Evolutionary conservation across 2,888 invertebrate genomes (phyloP).

Genomic region (Sialis lutaria): DNA sequence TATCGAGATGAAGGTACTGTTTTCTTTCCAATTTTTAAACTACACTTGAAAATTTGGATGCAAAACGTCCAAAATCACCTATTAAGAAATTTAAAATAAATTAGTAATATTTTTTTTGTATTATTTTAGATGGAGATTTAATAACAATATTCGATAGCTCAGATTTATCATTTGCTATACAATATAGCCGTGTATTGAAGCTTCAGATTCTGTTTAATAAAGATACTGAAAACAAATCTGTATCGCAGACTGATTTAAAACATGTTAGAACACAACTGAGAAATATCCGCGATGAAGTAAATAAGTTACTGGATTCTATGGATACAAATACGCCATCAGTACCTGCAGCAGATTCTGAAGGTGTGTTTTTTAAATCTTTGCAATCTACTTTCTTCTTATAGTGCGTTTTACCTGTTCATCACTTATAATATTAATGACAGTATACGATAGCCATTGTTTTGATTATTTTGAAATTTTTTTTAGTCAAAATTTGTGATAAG

Average conservation of each 20-base stretch:
- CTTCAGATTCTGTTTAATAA: slow-evolving; percentile 34
- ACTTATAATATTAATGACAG: too few relatives aligned
- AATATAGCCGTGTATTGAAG: slow-evolving; percentile 44
- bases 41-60: too few relatives aligned
- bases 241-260: slow-evolving; percentile 24
- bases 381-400: too few relatives aligned
- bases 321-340: slow-evolving; percentile 17
- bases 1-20: slow-evolving; percentile 49
- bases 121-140: slow-evolving; percentile 43
- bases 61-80: too few relatives aligned
- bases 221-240: slow-evolving; percentile 13
- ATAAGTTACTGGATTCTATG: slow-evolving; percentile 35
- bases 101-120: background rate
- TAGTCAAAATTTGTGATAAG: too few relatives aligned
- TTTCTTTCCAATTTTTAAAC: too few relatives aligned
- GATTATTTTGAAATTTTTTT: too few relatives aligned
- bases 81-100: too few relatives aligned
- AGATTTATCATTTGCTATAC: slow-evolving; percentile 50
- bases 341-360: too few relatives aligned
- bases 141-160: slow-evolving; percentile 53
- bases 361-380: too few relatives aligned
- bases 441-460: too few relatives aligned
- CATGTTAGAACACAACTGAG: slow-evolving; percentile 26
- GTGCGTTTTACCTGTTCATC: too few relatives aligned
- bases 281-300: slow-evolving; percentile 38